Conservation (phyloP, 2,888 invertebrate genomes). For the Phyllotreta striolata region DNA sequence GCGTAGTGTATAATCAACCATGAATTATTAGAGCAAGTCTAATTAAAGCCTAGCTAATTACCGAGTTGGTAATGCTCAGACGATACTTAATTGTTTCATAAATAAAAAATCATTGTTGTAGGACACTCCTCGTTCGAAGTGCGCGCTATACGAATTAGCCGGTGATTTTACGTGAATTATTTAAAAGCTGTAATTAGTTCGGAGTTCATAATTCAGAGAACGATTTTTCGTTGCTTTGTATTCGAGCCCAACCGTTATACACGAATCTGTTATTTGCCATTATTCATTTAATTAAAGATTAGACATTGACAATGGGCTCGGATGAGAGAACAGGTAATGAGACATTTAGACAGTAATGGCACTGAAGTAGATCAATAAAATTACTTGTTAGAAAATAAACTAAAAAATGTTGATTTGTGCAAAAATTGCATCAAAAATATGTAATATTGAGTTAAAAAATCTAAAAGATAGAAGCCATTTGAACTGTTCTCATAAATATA, state of each 20-base stretch:
- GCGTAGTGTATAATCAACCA: conserved; percentile 37
- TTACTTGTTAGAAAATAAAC: no score
- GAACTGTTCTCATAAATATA: no score
- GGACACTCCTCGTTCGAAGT: conserved; percentile 39
- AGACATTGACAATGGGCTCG: conserved; percentile 17
- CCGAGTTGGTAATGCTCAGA: conserved; percentile 26
- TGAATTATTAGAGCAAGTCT: conserved; percentile 40
- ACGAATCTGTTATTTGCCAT: conserved; percentile 15
- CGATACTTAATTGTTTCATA: conserved; percentile 36
- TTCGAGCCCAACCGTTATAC: conserved; percentile 13
- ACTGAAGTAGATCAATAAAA: no score
- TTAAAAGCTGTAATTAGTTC: conserved; percentile 27
- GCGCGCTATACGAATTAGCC: conserved; percentile 13
- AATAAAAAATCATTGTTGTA: conserved; percentile 38
- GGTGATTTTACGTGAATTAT: conserved; percentile 29
- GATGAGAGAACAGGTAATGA: conserved; percentile 21
- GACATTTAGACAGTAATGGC: conserved; percentile 4
- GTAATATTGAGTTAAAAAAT: no score
- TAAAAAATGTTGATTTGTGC: no score
- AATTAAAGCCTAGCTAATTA: conserved; percentile 32
- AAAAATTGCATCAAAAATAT: no score
- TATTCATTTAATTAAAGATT: conserved; percentile 20
- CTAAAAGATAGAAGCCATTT: no score
- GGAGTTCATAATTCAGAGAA: conserved; percentile 20
- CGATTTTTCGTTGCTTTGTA: conserved; percentile 11